Evolutionary conservation across 2,113 vertebrate species (phyloP).

Genomic region (Argyrosomus japonicus): DNA sequence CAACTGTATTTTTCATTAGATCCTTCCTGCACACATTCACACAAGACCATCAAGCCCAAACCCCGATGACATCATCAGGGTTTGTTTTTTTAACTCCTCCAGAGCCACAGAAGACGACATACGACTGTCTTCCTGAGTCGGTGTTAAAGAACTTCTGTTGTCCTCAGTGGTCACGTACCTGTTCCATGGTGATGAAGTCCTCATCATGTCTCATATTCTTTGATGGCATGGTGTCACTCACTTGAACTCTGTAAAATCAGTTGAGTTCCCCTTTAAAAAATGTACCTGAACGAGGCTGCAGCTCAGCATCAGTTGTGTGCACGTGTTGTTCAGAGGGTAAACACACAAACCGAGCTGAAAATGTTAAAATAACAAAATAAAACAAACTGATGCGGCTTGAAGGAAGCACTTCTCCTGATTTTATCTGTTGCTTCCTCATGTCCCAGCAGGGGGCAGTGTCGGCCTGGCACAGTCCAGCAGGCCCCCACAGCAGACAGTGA

Average conservation of each 20-base stretch:
- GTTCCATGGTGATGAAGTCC: no score
- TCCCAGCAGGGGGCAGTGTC: conserved; percentile 75
- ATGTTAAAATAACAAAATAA: not conserved
- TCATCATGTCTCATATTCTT: no score
- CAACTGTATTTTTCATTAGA: not conserved
- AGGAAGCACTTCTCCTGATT: not conserved
- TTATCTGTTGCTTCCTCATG: not conserved
- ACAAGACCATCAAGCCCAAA: no score
- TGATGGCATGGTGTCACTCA: no score
- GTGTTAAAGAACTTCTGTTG: no score
- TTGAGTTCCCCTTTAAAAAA: not conserved
- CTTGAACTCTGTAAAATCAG: not conserved
- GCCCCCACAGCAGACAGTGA: conserved; percentile 11
- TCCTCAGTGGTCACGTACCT: no score
- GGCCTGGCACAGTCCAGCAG: conserved; percentile 8
- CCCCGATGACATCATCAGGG: no score
- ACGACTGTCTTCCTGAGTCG: no score
- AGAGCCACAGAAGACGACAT: not conserved
- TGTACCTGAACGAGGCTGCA: not conserved
- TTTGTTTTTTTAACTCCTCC: no score
- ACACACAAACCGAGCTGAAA: not conserved
- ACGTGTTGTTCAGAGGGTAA: not conserved
- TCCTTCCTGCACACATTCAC: no score
- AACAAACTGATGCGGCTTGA: not conserved
- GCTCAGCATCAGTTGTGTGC: not conserved